Evolutionary conservation across 2,113 vertebrate species (phyloP).

Genomic region (Dromiciops gliroides): DNA sequence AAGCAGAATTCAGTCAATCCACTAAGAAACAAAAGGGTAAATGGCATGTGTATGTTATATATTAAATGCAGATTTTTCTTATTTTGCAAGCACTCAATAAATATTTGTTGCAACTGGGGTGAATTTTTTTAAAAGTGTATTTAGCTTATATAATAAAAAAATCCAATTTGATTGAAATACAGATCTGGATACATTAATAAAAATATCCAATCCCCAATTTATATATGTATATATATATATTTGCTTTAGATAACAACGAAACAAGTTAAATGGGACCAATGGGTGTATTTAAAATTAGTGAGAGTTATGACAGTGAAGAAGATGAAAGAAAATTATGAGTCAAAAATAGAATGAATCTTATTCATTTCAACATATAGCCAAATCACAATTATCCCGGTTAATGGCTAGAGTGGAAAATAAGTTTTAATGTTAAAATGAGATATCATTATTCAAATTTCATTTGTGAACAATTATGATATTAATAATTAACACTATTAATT

Average conservation of each 20-base stretch:
- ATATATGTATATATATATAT: no score
- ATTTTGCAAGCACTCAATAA: constrained; percentile 38
- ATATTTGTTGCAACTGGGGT: background rate
- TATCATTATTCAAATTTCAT: background rate
- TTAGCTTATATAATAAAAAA: constrained; percentile 57
- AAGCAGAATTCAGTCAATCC: background rate
- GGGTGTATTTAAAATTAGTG: constrained; percentile 77
- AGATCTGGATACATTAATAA: constrained; percentile 76
- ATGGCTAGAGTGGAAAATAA: constrained; percentile 36
- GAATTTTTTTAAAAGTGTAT: constrained; percentile 27
- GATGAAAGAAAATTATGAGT: constrained; percentile 75
- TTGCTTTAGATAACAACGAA: constrained; percentile 75
- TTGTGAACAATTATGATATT: constrained; percentile 8
- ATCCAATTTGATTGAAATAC: constrained; percentile 67
- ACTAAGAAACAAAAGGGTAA: background rate
- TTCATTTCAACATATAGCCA: constrained; percentile 63
- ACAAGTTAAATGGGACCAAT: constrained; percentile 77
- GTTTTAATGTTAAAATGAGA: constrained; percentile 44
- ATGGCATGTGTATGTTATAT: constrained; percentile 36
- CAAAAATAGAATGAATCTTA: constrained; percentile 65
- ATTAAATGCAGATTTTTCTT: background rate
- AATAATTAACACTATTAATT: constrained; percentile 18
- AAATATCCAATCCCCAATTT: constrained; percentile 66
- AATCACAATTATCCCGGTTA: constrained; percentile 63
- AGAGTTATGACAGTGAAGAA: constrained; percentile 73